Evolutionary conservation across 2,888 invertebrate genomes (phyloP), one percentile per base, ranked within the genome.

Genomic region (Ophioninae sp.): DNA sequence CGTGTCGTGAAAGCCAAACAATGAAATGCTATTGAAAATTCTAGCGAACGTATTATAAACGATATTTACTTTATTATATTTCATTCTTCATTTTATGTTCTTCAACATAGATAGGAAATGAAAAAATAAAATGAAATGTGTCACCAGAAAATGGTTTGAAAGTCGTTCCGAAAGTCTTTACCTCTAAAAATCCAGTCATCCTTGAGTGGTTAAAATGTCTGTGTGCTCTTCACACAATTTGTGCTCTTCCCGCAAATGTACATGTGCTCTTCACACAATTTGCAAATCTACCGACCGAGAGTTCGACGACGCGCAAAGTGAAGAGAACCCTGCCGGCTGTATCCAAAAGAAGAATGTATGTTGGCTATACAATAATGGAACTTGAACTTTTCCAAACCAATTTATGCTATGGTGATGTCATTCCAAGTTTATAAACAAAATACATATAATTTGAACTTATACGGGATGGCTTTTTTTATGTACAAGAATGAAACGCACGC

Each of bases 341-440:
- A 13, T 50, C 13, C 50, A 13, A 50, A 50, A 13, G 39, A 20
- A 37, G 23, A 21, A 59, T 20, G 61, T 50, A 17, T 50, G 23
- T 68, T 23, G 68, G 21, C 21, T 44, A 68, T 68, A 50, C 50
- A 73, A 50, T 62, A 10, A 41, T 30, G 64, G 68, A 56, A 72
- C 79, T 79, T 20, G 69, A 83, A 83, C 73, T 77, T 83, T 76
- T 72, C 72, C 57, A 80, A 57, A 61, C 62, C 23, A 76, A 80
- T 73, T 39, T 21, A 64, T 3, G 64, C 20, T n/a, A 72, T 70
- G 39, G 62, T 50, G 50, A 67, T 69, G 79, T 65, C 59, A 64
- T 39, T 75, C 13, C 41, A 39, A n/a, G 41, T 56, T 17, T 65
- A 77, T 68, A 77, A 50, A 50, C 10, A 50, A 68, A 44, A 61